phyloP scores from a whole-genome alignment of 1,140 invertebrate species.

The Calephelis virginiensis region DNA sequence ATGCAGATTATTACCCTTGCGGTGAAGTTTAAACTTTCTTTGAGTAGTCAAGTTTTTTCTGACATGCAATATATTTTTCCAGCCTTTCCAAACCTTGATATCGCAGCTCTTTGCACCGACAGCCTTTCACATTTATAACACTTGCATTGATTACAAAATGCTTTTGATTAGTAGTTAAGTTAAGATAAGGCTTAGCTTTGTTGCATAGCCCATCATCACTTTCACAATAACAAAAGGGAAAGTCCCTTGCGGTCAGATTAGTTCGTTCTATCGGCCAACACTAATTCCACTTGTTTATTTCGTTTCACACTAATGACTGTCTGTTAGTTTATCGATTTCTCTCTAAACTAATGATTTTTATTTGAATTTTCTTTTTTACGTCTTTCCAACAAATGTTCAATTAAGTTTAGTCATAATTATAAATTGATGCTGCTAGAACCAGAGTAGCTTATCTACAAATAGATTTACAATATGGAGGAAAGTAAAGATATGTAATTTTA shows the following conservation, averaged over 20 bases:
- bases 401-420: not conserved
- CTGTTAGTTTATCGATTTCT: conserved; percentile 11
- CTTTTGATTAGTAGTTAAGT: conserved; percentile 43
- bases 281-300: conserved; percentile 72
- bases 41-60: not conserved
- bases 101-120: no score
- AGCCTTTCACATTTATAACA: no score
- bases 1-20: not conserved
- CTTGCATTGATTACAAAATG: conserved; percentile 11
- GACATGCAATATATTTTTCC: conserved; percentile 1
- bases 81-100: not conserved
- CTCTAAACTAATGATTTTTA: conserved; percentile 10
- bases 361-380: not conserved
- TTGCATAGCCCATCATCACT: conserved; percentile 72
- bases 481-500: no score
- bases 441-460: no score
- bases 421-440: no score
- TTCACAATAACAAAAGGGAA: conserved; percentile 76
- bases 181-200: conserved; percentile 61
- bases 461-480: no score
- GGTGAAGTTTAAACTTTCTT: not conserved
- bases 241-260: conserved; percentile 75
- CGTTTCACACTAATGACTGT: conserved; percentile 60
- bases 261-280: conserved; percentile 52
- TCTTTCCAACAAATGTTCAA: not conserved